Percentiles rank a stretch among this genome's conserved stretches.
These are phyloP conservation scores for Zoanthus sansibaricus DNA, from an alignment of 92 coral and sea anemone species.

Conservation along the genomic window DNA sequence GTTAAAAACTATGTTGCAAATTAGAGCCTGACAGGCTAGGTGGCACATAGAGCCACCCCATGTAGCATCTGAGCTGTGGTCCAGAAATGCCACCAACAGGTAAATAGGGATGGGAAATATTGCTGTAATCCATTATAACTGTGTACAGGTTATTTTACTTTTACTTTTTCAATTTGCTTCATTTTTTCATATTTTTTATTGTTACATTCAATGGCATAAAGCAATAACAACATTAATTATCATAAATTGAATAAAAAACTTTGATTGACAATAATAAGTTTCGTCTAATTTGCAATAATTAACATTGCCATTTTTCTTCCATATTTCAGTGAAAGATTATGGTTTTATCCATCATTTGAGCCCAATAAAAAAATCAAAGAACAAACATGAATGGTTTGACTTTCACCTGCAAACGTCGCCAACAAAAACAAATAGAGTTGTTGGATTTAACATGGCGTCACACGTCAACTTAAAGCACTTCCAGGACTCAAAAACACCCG, in stretches of 20 bases:
- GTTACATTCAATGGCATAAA: neutral
- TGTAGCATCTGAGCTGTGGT: too few species aligned
- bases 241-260: neutral
- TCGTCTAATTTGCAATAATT: neutral
- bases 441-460: conserved; percentile 60
- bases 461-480: conserved; percentile 59
- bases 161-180: neutral
- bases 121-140: neutral
- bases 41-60: too few species aligned
- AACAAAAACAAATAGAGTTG: conserved; percentile 61
- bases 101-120: neutral
- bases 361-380: conserved; percentile 35
- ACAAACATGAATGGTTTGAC: conserved; percentile 63
- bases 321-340: conserved; percentile 13
- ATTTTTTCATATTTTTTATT: too few species aligned
- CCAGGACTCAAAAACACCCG: conserved; percentile 67
- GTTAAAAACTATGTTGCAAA: neutral
- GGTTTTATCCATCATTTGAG: conserved; percentile 41
- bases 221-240: neutral
- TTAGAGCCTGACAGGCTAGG: neutral
- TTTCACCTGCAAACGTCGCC: conserved; percentile 68
- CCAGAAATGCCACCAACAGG: neutral
- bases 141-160: neutral
- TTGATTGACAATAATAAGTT: neutral
- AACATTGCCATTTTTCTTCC: neutral